These are phyloP conservation scores for Bos javanicus DNA, from an alignment of 2,113 vertebrate genomes.

Conservation along the genomic window DNA sequence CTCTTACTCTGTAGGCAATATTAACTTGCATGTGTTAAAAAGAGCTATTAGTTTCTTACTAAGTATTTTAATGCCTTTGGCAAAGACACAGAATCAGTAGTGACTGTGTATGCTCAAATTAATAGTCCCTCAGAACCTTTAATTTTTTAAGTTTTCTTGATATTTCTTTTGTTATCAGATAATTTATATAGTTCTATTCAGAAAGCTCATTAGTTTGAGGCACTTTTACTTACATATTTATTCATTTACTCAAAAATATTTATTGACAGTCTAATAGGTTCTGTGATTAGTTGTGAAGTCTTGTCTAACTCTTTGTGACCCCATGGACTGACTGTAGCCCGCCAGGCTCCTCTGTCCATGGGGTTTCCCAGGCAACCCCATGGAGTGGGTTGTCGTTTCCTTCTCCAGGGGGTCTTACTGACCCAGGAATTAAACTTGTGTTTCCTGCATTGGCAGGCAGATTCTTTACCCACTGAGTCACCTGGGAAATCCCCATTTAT, in stretches of 20 bases:
- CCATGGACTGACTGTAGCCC: neutral
- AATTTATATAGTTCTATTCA: neutral
- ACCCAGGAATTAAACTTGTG: neutral
- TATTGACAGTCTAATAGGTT: neutral
- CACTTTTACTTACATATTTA: neutral
- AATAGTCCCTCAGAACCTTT: neutral
- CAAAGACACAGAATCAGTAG: constrained; percentile 14
- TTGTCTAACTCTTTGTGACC: neutral
- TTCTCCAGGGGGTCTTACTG: neutral
- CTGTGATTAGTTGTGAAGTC: neutral
- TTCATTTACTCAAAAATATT: constrained; percentile 21
- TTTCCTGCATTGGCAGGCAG: neutral
- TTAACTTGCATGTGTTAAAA: constrained; percentile 45
- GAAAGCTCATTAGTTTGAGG: neutral
- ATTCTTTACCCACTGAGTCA: neutral
- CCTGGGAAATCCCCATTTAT: neutral
- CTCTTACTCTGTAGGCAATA: neutral
- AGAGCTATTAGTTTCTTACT: constrained; percentile 20
- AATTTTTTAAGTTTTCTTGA: neutral
- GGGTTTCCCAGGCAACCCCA: neutral
- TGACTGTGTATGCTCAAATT: neutral
- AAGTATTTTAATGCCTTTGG: neutral
- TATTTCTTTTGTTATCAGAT: constrained; percentile 7
- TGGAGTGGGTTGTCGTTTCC: neutral
- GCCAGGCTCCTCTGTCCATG: neutral